Percentiles rank a stretch among this genome's conserved stretches.
Evolutionary conservation across 1,140 invertebrate genomes (phyloP).

Genomic region (Lordiphosa mommai): DNA sequence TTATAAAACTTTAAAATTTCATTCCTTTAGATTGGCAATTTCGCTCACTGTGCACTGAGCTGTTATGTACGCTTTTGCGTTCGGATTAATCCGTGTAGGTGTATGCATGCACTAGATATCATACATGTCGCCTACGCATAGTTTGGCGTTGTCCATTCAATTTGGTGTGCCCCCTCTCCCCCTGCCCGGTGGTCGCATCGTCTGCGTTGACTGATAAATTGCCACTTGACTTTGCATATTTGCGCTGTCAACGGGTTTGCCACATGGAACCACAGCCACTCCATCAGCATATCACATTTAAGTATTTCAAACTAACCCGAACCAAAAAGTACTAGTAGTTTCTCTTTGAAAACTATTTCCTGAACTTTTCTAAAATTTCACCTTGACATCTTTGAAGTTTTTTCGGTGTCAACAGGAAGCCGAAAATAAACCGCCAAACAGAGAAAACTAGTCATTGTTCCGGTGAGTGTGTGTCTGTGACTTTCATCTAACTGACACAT

Average conservation of each 20-base stretch:
- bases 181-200: constrained; percentile 4
- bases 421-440: constrained; percentile 19
- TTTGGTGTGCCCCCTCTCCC: constrained; percentile 68
- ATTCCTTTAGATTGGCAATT: not conserved
- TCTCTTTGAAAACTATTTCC: not conserved
- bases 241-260: constrained; percentile 47
- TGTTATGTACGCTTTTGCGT: not conserved
- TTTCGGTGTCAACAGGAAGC: constrained; percentile 7
- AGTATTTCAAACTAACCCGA: too few relatives aligned
- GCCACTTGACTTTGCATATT: constrained; percentile 76
- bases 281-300: too few relatives aligned
- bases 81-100: not conserved
- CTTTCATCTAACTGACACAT: constrained; percentile 58
- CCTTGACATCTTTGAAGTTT: constrained; percentile 72
- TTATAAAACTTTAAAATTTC: not conserved
- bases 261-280: not conserved
- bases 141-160: constrained; percentile 50
- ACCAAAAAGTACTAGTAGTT: too few relatives aligned
- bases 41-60: not conserved
- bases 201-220: constrained; percentile 65
- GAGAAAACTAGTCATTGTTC: constrained; percentile 16
- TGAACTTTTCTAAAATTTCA: constrained; percentile 54
- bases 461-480: constrained; percentile 15
- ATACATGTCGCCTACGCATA: constrained; percentile 44
- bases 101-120: not conserved